Conservation (phyloP, 64 coral and sea anemone genomes). For the Stichodactyla helianthus region DNA sequence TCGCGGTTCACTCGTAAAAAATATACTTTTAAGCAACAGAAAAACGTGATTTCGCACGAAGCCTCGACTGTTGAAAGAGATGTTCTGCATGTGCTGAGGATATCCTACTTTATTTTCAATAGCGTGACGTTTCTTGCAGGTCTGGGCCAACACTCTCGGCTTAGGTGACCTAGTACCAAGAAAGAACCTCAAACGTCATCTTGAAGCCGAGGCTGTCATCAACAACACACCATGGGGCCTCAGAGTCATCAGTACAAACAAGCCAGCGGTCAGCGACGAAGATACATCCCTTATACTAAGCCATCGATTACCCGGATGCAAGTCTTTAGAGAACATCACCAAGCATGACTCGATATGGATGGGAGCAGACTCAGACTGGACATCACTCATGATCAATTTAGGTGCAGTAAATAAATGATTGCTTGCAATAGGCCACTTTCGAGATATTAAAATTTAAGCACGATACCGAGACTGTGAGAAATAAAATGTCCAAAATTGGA, state of each 20-base stretch:
- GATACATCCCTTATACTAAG: slow-evolving; percentile 77
- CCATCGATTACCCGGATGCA: slow-evolving; percentile 55
- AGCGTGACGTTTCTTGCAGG: slow-evolving; percentile 9
- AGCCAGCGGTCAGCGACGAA: slow-evolving; percentile 45
- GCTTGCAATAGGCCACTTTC: no score
- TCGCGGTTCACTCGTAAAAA: no score
- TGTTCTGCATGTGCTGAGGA: no score
- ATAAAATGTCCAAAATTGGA: no score
- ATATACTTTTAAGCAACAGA: no score
- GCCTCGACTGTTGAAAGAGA: no score
- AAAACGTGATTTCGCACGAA: no score
- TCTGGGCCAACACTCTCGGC: slow-evolving; percentile 79
- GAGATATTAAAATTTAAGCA: no score
- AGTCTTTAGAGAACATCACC: slow-evolving; percentile 81
- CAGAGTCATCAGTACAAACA: slow-evolving; percentile 45
- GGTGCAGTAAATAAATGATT: slow-evolving; percentile 20
- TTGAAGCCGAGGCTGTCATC: slow-evolving; percentile 52
- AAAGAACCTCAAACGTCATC: slow-evolving; percentile 64
- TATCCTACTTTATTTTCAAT: not conserved
- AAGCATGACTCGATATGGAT: slow-evolving; percentile 93
- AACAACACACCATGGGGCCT: slow-evolving; percentile 82
- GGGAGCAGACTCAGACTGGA: slow-evolving; percentile 83
- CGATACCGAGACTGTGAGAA: no score
- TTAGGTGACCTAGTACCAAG: slow-evolving; percentile 68
- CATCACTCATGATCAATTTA: slow-evolving; percentile 76